Base-by-base conservation (phyloP, 23 tunicate genomes). In the Clavelina lepadiformis region DNA sequence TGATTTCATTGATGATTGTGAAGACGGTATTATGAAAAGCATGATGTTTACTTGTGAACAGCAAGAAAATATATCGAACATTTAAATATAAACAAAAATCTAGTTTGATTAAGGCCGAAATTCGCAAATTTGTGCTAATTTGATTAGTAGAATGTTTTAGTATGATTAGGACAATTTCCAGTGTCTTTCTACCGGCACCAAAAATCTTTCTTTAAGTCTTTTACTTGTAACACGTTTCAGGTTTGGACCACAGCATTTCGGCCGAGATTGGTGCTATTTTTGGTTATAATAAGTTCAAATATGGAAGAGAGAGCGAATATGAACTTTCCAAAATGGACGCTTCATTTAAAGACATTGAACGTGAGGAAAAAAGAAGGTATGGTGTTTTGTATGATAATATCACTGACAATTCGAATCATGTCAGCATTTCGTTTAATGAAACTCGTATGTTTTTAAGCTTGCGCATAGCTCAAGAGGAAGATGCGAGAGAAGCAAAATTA, bases 351-450 rank as follows among this genome's bases (percentile, higher is more conserved):
- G 96, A 87, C 45, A 87, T 87, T 36, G 87, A 87, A 61, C 61
- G 51, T 67, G 96, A 87, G 62, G 96, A 87, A 61, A 87, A 87
- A 67, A 30, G 87, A 68, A 87, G 96, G 96, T 87, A 79, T n/a
- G n/a, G n/a, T n/a, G n/a, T n/a, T n/a, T n/a, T n/a, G n/a, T n/a
- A n/a, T n/a, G n/a, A n/a, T n/a, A n/a, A n/a, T n/a, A n/a, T n/a
- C n/a, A n/a, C n/a, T n/a, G n/a, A n/a, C n/a, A n/a, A n/a, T n/a
- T n/a, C n/a, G n/a, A n/a, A n/a, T n/a, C n/a, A n/a, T n/a, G n/a
- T n/a, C n/a, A n/a, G n/a, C n/a, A n/a, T n/a, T n/a, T n/a, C n/a
- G n/a, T n/a, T n/a, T n/a, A n/a, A n/a, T n/a, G n/a, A n/a, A n/a
- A n/a, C n/a, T n/a, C n/a, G n/a, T n/a, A n/a, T n/a, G n/a, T n/a